These are phyloP conservation scores for Pterobdella sp. DNA, from an alignment of 2,888 invertebrate genomes.

Conservation along the genomic window DNA sequence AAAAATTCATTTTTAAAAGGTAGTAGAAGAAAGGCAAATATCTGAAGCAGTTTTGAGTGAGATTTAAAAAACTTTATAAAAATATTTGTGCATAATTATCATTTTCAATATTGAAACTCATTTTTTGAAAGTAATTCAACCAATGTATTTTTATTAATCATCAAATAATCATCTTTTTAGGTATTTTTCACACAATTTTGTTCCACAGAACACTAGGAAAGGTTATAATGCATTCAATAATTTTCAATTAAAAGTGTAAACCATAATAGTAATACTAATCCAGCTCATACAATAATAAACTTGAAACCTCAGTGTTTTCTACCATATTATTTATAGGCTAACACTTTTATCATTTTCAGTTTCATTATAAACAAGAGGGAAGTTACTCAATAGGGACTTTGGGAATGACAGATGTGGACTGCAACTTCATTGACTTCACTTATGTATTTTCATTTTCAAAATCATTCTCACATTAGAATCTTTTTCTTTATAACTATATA, in stretches of 20 bases:
- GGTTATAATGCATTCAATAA: conserved; percentile 43
- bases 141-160: neutral
- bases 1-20: conserved; percentile 39
- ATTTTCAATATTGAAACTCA: neutral
- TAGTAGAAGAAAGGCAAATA: conserved; percentile 52
- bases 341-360: conserved; percentile 52
- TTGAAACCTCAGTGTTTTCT: neutral
- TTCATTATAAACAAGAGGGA: conserved; percentile 83
- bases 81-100: neutral
- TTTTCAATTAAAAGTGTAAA: conserved; percentile 43
- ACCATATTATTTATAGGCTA: neutral
- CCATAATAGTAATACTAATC: neutral
- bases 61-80: too few species aligned
- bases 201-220: conserved; percentile 53
- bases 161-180: conserved; percentile 35
- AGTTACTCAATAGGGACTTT: conserved; percentile 91
- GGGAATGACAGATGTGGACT: conserved; percentile 90
- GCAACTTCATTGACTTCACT: conserved; percentile 93
- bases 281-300: too few species aligned
- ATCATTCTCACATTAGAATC: conserved; percentile 5
- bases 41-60: conserved; percentile 46
- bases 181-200: conserved; percentile 54
- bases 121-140: neutral
- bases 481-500: neutral
- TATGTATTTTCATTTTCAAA: conserved; percentile 61